Conservation (phyloP, 2,797 vertebrate genomes). For the Neopelma chrysocephalum region DNA sequence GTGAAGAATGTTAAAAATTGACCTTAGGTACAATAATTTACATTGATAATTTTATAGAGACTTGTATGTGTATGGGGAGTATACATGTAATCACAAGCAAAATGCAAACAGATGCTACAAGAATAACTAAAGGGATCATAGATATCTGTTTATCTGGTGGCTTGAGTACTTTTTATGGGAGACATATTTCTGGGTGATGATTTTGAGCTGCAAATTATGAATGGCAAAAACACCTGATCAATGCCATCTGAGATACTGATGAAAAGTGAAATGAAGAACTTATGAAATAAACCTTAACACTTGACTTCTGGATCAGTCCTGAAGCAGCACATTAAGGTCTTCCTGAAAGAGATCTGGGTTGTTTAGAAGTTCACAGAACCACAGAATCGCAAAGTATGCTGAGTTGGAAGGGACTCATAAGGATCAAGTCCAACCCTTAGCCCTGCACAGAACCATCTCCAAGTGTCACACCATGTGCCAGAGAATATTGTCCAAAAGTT, state of each 20-base stretch:
- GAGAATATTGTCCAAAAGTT: not conserved
- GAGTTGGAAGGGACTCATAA: not conserved
- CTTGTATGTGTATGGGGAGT: accelerated
- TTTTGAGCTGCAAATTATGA: not conserved
- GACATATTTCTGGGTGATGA: not conserved
- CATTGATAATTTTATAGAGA: not conserved
- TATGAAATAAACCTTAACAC: not conserved
- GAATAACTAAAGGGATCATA: not conserved
- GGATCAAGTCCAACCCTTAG: not conserved
- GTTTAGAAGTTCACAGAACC: not conserved
- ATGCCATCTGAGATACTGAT: not conserved
- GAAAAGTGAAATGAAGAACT: not conserved
- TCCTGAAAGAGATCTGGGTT: not conserved
- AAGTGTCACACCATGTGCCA: not conserved
- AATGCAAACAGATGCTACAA: not conserved
- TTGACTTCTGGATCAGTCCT: not conserved
- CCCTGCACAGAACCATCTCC: not conserved
- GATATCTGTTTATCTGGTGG: not conserved
- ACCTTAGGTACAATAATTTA: not conserved
- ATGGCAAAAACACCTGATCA: not conserved
- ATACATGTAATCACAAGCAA: not conserved
- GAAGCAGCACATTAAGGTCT: not conserved
- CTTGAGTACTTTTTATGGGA: not conserved
- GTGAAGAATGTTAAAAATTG: not conserved
- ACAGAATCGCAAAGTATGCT: not conserved